Percentiles rank a stretch among this genome's conserved stretches.
Evolutionary conservation across 2,888 invertebrate species (phyloP).

Genomic region (Hololepta plana): DNA sequence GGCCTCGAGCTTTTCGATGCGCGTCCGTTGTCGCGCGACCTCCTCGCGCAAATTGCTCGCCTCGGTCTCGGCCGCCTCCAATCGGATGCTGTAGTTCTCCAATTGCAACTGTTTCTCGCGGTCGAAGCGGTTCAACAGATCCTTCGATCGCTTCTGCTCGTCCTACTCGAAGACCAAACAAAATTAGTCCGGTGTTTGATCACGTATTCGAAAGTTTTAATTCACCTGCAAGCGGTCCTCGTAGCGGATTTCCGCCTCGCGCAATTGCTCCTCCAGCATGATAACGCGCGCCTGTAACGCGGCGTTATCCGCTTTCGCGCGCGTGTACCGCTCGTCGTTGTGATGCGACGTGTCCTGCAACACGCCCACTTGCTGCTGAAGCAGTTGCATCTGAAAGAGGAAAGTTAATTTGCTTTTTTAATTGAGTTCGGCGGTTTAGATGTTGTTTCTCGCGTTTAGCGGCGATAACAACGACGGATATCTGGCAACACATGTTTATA

Average conservation of each 20-base stretch:
- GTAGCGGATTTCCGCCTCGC: slow-evolving; percentile 42
- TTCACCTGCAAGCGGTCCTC: slow-evolving; percentile 32
- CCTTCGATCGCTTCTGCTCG: slow-evolving; percentile 72
- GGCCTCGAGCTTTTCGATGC: slow-evolving; percentile 40
- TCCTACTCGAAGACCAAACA: too few species aligned
- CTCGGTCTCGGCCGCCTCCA: slow-evolving; percentile 51
- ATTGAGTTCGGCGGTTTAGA: too few species aligned
- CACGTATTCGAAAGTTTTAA: too few species aligned
- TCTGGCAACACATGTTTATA: too few species aligned
- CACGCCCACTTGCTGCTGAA: slow-evolving; percentile 83
- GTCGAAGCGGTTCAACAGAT: slow-evolving; percentile 65
- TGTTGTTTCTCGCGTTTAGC: too few species aligned
- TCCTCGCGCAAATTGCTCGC: slow-evolving; percentile 46
- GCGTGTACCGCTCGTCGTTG: slow-evolving; percentile 73
- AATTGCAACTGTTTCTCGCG: slow-evolving; percentile 64
- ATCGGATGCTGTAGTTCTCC: slow-evolving; percentile 55
- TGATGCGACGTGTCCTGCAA: slow-evolving; percentile 76
- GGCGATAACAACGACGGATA: too few species aligned
- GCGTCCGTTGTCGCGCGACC: slow-evolving; percentile 39
- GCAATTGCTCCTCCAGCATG: slow-evolving; percentile 78
- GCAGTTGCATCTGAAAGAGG: slow-evolving; percentile 61
- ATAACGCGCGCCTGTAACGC: slow-evolving; percentile 77
- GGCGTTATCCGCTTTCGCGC: slow-evolving; percentile 85
- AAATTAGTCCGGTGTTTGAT: background rate
- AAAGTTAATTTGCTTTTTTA: too few species aligned